Evolutionary conservation across 2,113 vertebrate genomes (phyloP).

Genomic region (Pteropus alecto): DNA sequence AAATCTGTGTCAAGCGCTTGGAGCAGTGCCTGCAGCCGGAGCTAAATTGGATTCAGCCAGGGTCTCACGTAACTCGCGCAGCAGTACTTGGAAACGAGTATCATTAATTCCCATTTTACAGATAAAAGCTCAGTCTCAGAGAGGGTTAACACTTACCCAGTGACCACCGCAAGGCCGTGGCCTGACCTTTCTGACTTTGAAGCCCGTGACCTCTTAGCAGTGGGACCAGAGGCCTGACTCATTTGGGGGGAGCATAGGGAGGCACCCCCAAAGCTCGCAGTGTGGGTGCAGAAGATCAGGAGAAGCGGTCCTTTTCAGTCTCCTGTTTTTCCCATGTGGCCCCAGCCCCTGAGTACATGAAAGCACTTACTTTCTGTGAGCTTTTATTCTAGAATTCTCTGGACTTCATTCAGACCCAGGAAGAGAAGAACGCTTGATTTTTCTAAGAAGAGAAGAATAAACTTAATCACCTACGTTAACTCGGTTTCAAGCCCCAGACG

Average conservation of each 20-base stretch:
- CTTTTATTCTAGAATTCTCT: neutral
- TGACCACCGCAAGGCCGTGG: too few species aligned
- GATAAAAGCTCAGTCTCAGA: neutral
- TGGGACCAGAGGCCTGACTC: neutral
- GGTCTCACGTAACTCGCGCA: neutral
- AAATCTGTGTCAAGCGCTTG: neutral
- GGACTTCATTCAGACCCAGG: neutral
- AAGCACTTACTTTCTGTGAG: neutral
- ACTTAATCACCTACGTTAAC: accelerated
- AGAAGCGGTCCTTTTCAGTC: too few species aligned
- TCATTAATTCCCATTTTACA: neutral
- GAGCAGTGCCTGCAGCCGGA: neutral
- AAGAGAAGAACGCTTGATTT: neutral
- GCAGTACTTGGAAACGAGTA: neutral
- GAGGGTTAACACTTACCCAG: neutral
- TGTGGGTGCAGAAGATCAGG: neutral
- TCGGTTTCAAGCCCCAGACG: neutral
- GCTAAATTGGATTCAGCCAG: neutral
- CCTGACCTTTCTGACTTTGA: neutral
- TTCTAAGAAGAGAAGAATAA: neutral
- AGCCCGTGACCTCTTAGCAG: neutral
- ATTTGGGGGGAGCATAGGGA: neutral
- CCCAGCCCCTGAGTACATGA: neutral
- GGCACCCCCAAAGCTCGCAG: neutral
- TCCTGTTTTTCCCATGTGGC: accelerated